Evolutionary conservation across 2,888 invertebrate species (phyloP), one percentile per base, ranked within the genome.

Genomic region (Pterobdella sp.): DNA sequence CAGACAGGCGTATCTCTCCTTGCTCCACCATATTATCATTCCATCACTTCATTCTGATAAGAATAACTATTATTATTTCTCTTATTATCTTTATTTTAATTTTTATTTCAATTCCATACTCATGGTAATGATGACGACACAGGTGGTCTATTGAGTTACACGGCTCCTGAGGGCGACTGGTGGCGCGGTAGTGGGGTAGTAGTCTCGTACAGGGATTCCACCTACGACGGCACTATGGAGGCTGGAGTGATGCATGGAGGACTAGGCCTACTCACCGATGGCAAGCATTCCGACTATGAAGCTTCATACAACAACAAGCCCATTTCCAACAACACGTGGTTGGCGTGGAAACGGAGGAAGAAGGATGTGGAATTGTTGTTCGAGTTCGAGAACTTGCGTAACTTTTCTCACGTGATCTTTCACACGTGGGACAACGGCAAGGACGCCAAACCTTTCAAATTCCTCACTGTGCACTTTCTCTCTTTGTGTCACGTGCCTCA

Each of bases 331-430:
- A 72, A 73, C 26, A 87, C 88, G 71, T 94, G 93, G 94, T 89
- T 94, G 37, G 94, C 93, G 0, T 94, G 94, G 94, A 87, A 88
- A 69, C 88, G 88, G 67, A 34, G 56, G 52, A 32, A 3, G 29
- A 32, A 32, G 14, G 22, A 37, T 2, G 60, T 93, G 10, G 89
- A 90, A 79, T 86, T 94, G 63, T 87, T 88, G 1, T 92, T 94
- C 85, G 91, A 92, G 83, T 94, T 94, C 84, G 93, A 93, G 81
- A 87, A 88, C 81, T 90, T 92, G 74, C 87, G 93, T 29, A 93
- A 93, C 84, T 94, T 94, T 85, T 89, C 89, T 64, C 88, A 89
- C 0, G 88, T 93, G 37, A 89, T 90, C 80, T 87, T 94, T 73
- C 90, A 88, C 85, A 93, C 91, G 84, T 94, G 93, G 84, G 89